Evolutionary conservation across 2,888 invertebrate genomes (phyloP), one percentile per base, ranked within the genome.

Genomic region (Phytoseiulus persimilis): DNA sequence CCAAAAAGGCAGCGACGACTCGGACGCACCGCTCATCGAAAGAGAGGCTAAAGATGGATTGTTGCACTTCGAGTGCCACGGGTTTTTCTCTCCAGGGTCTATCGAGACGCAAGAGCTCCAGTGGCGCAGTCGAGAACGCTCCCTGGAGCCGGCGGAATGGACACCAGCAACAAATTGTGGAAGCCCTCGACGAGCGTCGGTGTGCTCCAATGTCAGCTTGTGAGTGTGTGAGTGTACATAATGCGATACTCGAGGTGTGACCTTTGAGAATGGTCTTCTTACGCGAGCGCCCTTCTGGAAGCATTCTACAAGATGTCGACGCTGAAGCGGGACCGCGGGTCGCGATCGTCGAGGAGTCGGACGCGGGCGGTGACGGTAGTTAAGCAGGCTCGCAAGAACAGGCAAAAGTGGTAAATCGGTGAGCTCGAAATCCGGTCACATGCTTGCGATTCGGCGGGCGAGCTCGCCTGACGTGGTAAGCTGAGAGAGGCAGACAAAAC

Each of bases 1-100:
- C 65, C 65, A 65, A 65, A 65, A 65, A 65, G 65, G 65, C 65
- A 65, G 65, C 65, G 65, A 65, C 65, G 65, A 65, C 65, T 65
- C 65, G 65, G 18, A 65, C 65, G 65, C 65, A 65, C 18, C 65
- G 65, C 28, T 65, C 65, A 65, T 3, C 65, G 65, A 23, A 65
- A 65, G 65, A 65, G 65, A 65, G 65, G 65, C 65, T 65, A 2
- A 65, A 65, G 23, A 65, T 65, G 1, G 28, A 28, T 65, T 65
- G 65, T 65, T 65, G 65, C 39, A 39, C 39, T 65, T 65, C 1
- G 18, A 28, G 65, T 28, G 14, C 28, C 65, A 23, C 28, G 28
- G 65, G 5, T 65, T 65, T 65, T 23, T 23, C 65, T 18, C 14
- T 14, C 6, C 46, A 14, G 46, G 6, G 9, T 46, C 46, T 46